Evolutionary conservation across 2,797 vertebrate genomes (phyloP).

Genomic region (Xyrichtys novacula): DNA sequence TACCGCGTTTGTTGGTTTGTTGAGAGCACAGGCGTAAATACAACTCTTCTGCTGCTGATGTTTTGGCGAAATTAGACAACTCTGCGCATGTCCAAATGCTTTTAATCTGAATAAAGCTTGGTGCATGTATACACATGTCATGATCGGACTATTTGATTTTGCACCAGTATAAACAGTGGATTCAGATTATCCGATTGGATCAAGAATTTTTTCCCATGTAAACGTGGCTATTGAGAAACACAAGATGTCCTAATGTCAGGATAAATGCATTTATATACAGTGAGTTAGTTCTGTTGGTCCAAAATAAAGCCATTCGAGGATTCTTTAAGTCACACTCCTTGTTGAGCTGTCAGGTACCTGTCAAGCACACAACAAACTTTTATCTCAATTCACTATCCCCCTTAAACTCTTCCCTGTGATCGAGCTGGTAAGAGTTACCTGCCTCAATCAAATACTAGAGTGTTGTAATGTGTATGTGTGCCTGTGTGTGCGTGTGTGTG

Average conservation of each 20-base stretch:
- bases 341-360: conserved; percentile 53
- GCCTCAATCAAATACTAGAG: conserved; percentile 55
- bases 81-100: too few species aligned
- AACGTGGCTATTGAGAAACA: too few species aligned
- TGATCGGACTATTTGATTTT: too few species aligned
- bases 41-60: too few species aligned
- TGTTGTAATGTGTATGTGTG: conserved; percentile 17
- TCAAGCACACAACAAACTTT: conserved; percentile 57
- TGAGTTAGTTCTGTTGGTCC: not conserved
- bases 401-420: conserved; percentile 44
- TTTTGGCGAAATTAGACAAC: too few species aligned
- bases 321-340: conserved; percentile 29
- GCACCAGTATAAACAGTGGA: too few species aligned
- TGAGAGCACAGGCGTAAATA: too few species aligned
- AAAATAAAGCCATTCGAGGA: conserved; percentile 8
- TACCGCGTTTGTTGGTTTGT: too few species aligned
- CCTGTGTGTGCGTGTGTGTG: conserved; percentile 17
- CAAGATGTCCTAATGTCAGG: not conserved
- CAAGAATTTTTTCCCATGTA: too few species aligned
- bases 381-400: conserved; percentile 54
- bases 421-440: conserved; percentile 56
- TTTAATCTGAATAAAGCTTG: too few species aligned
- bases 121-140: too few species aligned
- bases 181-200: too few species aligned
- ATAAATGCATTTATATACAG: not conserved